These are phyloP conservation scores for Acropternis orthonyx DNA, from an alignment of 2,797 vertebrate genomes.

Conservation along the genomic window DNA sequence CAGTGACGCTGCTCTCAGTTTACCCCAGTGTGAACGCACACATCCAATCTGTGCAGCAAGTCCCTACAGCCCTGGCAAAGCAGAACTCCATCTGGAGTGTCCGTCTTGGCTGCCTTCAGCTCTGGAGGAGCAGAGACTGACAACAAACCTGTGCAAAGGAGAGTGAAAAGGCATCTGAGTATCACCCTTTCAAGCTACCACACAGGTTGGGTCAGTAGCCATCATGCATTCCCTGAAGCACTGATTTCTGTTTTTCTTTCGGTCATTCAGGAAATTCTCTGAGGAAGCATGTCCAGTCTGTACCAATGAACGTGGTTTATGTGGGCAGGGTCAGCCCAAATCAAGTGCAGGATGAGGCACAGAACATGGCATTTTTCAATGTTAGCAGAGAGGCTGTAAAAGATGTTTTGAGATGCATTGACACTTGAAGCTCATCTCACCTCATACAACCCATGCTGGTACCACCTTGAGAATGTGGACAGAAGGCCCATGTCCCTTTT, in stretches of 20 bases:
- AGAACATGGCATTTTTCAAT: background rate
- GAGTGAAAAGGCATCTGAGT: background rate
- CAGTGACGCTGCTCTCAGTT: background rate
- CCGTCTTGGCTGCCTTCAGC: background rate
- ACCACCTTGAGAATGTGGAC: background rate
- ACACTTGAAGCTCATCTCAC: background rate
- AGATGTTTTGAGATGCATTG: background rate
- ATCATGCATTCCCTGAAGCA: background rate
- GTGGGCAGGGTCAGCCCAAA: background rate
- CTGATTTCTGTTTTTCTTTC: background rate
- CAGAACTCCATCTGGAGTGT: background rate
- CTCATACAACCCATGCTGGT: background rate
- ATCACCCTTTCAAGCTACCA: background rate
- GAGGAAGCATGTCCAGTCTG: background rate
- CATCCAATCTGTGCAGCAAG: background rate
- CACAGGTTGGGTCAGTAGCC: background rate
- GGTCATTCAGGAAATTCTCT: background rate
- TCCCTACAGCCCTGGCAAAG: background rate
- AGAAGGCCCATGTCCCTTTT: background rate
- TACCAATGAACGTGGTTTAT: background rate
- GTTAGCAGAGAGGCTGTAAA: background rate
- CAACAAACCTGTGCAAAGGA: background rate
- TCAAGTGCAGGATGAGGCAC: background rate
- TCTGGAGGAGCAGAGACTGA: background rate
- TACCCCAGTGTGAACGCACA: background rate